Evolutionary conservation across 2,113 vertebrate species (phyloP), one percentile per base, ranked within the genome.

Genomic region (Silurus asotus): DNA sequence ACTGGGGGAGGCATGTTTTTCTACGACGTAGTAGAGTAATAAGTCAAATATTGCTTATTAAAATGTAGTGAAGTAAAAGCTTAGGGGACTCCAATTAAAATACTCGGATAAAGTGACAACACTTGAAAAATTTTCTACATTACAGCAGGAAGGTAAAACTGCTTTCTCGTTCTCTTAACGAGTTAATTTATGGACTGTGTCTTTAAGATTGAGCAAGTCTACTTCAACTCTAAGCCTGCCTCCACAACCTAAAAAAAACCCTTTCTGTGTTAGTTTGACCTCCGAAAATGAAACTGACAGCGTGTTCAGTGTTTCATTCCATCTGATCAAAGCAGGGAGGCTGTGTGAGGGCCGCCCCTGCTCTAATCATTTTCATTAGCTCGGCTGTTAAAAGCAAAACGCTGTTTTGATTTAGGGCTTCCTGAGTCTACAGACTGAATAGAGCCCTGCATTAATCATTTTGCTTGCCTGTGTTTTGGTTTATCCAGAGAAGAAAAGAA

Each of bases 341-440:
- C 28, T 79, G 49, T 80, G 67, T 86, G 83, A 67, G 87, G 86
- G 70, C 78, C 65, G 72, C 64, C 77, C 59, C 79, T 28, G 61
- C 89, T 83, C 69, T 87, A 79, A 69, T 89, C 69, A 89, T 88
- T 90, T 70, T 91, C 87, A 91, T 93, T 91, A 91, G 83, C 70
- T 81, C 59, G 81, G 85, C 70, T 89, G 85, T 74, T 81, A 87
- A 89, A 91, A 85, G 25, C 53, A 69, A 86, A 86, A 89, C 86
- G 82, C 53, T 82, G 89, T 91, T 92, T 83, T 88, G 87, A 89
- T 88, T 92, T 90, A 91, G 82, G 45, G 84, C 88, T 91, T 92
- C 87, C 86, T 90, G 83, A 89, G 81, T 87, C 88, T 88, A 45
- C 67, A 88, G 87, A 82, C 90, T 84, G 49, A 90, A 88, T 25